Base-by-base conservation (phyloP, 2,797 vertebrate species). In the Hephaestus fuliginosus region DNA sequence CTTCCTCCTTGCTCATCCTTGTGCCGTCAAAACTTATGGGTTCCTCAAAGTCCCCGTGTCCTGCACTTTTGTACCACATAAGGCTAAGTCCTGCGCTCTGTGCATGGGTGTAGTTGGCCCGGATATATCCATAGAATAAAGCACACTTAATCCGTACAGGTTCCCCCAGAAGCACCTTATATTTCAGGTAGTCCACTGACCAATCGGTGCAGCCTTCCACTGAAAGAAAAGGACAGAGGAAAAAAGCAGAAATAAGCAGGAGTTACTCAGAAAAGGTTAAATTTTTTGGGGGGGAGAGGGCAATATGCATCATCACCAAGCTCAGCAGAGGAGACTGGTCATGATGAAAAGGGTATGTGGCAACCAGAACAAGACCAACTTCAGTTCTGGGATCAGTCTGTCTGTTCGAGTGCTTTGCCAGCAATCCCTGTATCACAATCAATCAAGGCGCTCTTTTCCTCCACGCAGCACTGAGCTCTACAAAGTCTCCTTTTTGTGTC, bases 31-130 rank as follows among this genome's bases (percentile, higher is more conserved):
- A 99, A 79, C 97, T 97, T 91, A 99, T 99, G 76, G 98, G 98
- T 58, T 99, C 98, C 92, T 99, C 98, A 81, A 98, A 96, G 89
- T 96, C 98, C 83, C 98, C 98, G 0, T 98, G 98, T 76, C 97
- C 97, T 20, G 97, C 96, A 84, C 98, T 99, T 94, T 97, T 98
- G 93, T 99, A 99, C 98, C 98, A 99, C 98, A 99, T 99, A 74
- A 99, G 96, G 94, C 98, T 99, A 83, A 99, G 98, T 90, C 98
- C 98, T 61, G 97, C 96, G 77, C 98, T 98, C 95, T 99, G 98
- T 17, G 98, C 98, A 33, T 98, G 95, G 69, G 96, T 98, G 93
- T 99, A 99, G 96, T 99, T 99, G 86, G 98, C 97, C 90, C 98
- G 96, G 90, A 99, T 99, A 91, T 99, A 99, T 94, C 98, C 98